phyloP scores from a whole-genome alignment of 2,113 vertebrate genomes.

The Phycodurus eques region DNA sequence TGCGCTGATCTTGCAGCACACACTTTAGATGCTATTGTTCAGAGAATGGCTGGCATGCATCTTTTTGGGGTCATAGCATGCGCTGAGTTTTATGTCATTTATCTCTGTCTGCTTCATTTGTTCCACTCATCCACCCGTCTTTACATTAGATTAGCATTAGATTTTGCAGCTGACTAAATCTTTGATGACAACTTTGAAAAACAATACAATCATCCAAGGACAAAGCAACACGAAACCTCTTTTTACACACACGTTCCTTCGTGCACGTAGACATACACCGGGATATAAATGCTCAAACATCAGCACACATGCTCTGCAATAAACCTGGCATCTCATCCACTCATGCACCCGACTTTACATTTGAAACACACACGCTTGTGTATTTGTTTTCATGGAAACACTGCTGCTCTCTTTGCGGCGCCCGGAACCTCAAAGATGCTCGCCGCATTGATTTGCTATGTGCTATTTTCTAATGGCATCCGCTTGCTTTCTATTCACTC shows the following conservation, averaged over 20 bases:
- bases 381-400: conserved; percentile 37
- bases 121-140: conserved; percentile 52
- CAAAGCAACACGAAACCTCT: background rate
- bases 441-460: conserved; percentile 54
- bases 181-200: background rate
- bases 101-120: conserved; percentile 53
- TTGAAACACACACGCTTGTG: conserved; percentile 35
- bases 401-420: conserved; percentile 31
- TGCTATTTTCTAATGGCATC: conserved; percentile 66
- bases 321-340: conserved; percentile 27
- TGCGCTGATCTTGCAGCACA: background rate
- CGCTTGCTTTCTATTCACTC: conserved; percentile 40
- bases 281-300: background rate
- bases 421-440: conserved; percentile 49
- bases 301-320: conserved; percentile 12
- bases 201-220: conserved; percentile 7
- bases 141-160: background rate
- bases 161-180: background rate
- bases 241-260: background rate
- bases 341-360: conserved; percentile 44
- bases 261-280: background rate
- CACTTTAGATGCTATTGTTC: background rate
- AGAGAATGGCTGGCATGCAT: background rate
- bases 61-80: conserved; percentile 14
- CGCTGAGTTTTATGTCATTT: conserved; percentile 58